Base-by-base conservation (phyloP, 1,140 invertebrate species). In the Tenebrio molitor region DNA sequence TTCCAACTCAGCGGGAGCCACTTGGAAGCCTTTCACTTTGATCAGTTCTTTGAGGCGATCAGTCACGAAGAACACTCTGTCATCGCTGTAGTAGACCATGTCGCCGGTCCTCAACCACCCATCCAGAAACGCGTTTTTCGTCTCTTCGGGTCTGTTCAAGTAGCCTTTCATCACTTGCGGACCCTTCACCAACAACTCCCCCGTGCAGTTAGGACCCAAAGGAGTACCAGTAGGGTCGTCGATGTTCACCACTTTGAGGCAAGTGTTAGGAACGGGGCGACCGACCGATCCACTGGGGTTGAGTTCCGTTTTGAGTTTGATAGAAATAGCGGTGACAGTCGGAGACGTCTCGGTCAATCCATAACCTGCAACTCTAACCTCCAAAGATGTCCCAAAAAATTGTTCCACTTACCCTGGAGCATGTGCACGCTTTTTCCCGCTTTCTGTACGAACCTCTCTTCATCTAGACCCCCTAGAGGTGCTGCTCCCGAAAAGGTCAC, bases 41-140 rank as follows among this genome's bases (percentile, higher is more conserved):
- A 95, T 94, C 2, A 94, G 82, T 77, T 94, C 92, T 79, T 94
- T 95, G 0, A 93, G 81, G 33, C 93, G 83, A 78, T 94, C 93
- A 0, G 92, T 88, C 71, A 95, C 89, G 69, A 87, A 92, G 74
- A 94, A 88, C 74, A 86, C 88, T 1, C 87, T 87, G 4, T 92
- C 86, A 2, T 88, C 80, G 75, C 94, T 91, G 74, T 88, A 90
- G 77, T 90, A 92, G 1, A 90, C 92, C 67, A 94, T 85, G 80
- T 95, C 92, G 8, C 93, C 93, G 14, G 92, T 92, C 46, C 90
- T 88, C 7, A 95, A 80, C 88, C 91, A 95, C 1, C 92, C 91
- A 23, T 76, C 70, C 2, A 87, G 85, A 0, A 93, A 85, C 0
- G 85, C 88, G 21, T 90, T 87, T 0, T 83, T 81, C 0, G 91